Evolutionary conservation across 2,888 invertebrate genomes (phyloP), one percentile per base, ranked within the genome.

Genomic region (Dermolepida albohirtum): DNA sequence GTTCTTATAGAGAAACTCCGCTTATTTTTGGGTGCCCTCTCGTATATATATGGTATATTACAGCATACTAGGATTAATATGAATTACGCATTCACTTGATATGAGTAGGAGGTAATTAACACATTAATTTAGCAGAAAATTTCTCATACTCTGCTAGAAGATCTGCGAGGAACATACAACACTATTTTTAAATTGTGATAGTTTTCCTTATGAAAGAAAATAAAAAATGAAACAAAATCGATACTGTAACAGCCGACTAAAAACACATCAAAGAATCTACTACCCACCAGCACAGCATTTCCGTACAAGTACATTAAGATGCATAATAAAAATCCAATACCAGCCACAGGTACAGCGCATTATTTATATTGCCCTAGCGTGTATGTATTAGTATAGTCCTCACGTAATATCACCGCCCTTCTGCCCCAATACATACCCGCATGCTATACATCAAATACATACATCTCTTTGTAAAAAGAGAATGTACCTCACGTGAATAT

Each of bases 361-460:
- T 47, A 41, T 43, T n/a, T 55, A 22, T 16, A 22, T 54, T 39
- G 12, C 8, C 16, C 2, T n/a, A 22, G 40, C 2, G 11, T 55
- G 55, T n/a, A 29, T 34, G n/a, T 11, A 51, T 7, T 12, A 41
- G n/a, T 8, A 17, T 14, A 41, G 14, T 10, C 12, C 10, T 17
- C 16, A 43, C 17, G 10, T 55, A 22, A 40, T 2, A 55, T 55
- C 40, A 40, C 17, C n/a, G 16, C 22, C 55, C 27, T 17, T n/a
- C 17, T 12, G 1, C 47, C 1, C 14, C 14, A 16, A 47, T 47
- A 14, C 17, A 47, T 41, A 41, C 55, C 17, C 1, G 41, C 40
- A 17, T 40, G 40, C 16, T 10, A 22, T 55, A 55, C 55, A 55
- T 55, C 55, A 55, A 55, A 55, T 41, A 50, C 5, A 11, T 49